Percentiles rank a stretch among this genome's conserved stretches.
Conservation (phyloP, 2,888 invertebrate species). For the Habrosyne pyritoides region DNA sequence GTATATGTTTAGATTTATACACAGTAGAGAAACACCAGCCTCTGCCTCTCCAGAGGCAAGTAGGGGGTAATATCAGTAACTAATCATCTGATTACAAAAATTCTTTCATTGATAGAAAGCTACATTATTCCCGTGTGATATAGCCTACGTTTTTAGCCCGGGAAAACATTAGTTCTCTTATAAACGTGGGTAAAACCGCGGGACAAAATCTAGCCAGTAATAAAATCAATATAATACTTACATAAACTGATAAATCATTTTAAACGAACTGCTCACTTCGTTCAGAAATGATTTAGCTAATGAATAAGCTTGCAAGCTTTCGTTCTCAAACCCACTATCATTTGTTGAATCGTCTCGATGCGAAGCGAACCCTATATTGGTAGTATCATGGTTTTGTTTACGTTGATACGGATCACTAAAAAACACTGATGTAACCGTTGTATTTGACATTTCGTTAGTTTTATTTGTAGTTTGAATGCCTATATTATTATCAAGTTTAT, state of each 20-base stretch:
- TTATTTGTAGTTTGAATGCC: background rate
- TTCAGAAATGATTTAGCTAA: conserved; percentile 42
- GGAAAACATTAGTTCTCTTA: too few relatives aligned
- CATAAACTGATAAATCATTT: conserved; percentile 48
- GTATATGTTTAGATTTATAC: too few relatives aligned
- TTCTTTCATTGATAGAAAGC: too few relatives aligned
- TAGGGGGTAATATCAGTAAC: too few relatives aligned
- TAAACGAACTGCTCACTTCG: conserved; percentile 42
- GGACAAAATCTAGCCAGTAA: too few relatives aligned
- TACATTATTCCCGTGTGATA: too few relatives aligned
- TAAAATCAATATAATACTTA: conserved; percentile 46
- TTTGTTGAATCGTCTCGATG: conserved; percentile 20
- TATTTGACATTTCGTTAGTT: background rate
- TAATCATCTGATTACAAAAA: too few relatives aligned
- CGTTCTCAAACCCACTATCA: conserved; percentile 50
- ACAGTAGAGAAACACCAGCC: too few relatives aligned
- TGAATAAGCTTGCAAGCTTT: conserved; percentile 28
- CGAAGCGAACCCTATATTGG: background rate
- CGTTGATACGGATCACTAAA: background rate
- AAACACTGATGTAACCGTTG: background rate
- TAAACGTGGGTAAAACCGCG: too few relatives aligned
- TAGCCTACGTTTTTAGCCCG: too few relatives aligned
- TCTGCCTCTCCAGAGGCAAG: too few relatives aligned
- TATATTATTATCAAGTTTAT: background rate
- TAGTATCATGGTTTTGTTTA: background rate